Base-by-base conservation (phyloP, 1,140 invertebrate species). In the Drosophila nikananu region DNA sequence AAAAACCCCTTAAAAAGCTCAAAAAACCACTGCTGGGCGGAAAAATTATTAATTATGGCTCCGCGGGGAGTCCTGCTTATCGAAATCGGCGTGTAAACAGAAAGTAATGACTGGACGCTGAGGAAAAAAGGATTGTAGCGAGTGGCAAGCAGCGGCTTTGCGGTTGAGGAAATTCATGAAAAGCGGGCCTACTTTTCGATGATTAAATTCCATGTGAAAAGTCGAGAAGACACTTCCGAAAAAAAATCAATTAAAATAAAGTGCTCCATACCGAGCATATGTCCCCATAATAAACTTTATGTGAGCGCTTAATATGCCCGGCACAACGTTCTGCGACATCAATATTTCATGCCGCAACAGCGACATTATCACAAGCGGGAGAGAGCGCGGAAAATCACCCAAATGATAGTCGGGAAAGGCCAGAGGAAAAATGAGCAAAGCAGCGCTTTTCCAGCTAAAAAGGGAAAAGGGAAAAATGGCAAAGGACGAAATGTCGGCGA, bases 321-420 rank as follows among this genome's bases (percentile, higher is more conserved):
- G 23, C 67, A 60, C 66, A 60, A 37, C 19, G 27, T 12, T 17
- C 42, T 37, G 51, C 46, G 52, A 58, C 81, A 84, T 89, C 70
- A 90, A 90, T 89, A 89, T 90, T 89, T 90, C 78, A 89, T 79
- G 81, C 52, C 66, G 62, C 79, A 54, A 30, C 35, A 41, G 59
- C 54, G 59, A 86, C 80, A 83, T 77, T 72, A 83, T 79, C 75
- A 57, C 51, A 52, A 32, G 27, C 49, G 54, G 7, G 54, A 39
- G 66, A 44, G 23, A 37, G 27, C 59, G 51, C 42, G 39, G 51
- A 70, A 62, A 74, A 71, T 64, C 49, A 42, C 42, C 68, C 66
- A 67, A 73, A 62, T 70, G 84, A 86, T 89, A 89, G 76, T 55
- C 13, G 67, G 49, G 39, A 73, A 30, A 61, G 42, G 48, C n/a